A percentile compares a stretch with the other conserved stretches of the same genome.
Evolutionary conservation across 1,140 invertebrate genomes (phyloP).

Genomic region (Drosophila navojoa): DNA sequence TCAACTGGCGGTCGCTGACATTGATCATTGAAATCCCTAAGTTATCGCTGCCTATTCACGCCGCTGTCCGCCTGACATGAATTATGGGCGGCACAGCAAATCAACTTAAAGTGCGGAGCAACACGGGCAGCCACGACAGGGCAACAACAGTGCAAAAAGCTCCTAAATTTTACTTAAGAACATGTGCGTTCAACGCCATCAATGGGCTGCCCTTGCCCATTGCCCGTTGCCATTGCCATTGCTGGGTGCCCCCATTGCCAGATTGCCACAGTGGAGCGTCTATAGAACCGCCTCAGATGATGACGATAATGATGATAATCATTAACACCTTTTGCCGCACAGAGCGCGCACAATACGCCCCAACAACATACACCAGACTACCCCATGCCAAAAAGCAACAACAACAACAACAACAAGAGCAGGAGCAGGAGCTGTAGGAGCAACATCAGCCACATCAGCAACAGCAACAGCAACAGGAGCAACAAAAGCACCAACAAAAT

Average conservation of each 20-base stretch:
- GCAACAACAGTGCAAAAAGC: constrained; percentile 67
- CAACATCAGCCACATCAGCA: constrained; percentile 29
- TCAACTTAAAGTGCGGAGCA: constrained; percentile 73
- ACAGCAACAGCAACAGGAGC: constrained; percentile 33
- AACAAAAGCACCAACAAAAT: constrained; percentile 50
- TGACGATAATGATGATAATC: constrained; percentile 76
- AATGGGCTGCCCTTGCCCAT: constrained; percentile 65
- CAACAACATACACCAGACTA: constrained; percentile 44
- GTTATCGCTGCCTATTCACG: constrained; percentile 74
- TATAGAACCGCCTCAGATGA: constrained; percentile 41
- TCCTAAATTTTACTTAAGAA: constrained; percentile 84
- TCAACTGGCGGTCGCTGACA: constrained; percentile 50
- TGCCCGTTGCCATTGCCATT: background rate
- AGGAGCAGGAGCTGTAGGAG: constrained; percentile 26
- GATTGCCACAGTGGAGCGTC: constrained; percentile 2
- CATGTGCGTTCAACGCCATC: constrained; percentile 73
- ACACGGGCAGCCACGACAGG: constrained; percentile 36
- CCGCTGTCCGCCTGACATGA: constrained; percentile 58
- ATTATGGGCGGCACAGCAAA: constrained; percentile 83
- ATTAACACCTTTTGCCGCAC: constrained; percentile 83
- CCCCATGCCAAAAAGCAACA: constrained; percentile 33
- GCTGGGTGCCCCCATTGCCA: background rate
- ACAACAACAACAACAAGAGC: constrained; percentile 18
- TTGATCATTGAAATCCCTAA: constrained; percentile 83
- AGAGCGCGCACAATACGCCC: constrained; percentile 68